These are phyloP conservation scores for Monarcha castaneiventris DNA, from an alignment of 2,113 vertebrate species.

Conservation along the genomic window DNA sequence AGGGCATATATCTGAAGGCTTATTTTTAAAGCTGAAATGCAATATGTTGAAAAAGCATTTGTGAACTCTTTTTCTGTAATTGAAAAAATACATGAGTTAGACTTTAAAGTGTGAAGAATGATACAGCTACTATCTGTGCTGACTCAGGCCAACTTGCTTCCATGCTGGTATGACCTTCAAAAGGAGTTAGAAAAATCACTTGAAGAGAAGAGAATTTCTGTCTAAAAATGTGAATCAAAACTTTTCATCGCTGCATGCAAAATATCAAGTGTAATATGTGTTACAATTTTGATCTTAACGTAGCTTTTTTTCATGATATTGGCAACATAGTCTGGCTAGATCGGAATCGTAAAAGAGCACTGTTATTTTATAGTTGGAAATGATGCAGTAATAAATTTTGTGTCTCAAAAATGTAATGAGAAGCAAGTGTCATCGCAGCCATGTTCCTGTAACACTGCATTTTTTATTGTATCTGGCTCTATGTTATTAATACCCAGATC, in stretches of 20 bases:
- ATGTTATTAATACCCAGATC: not conserved
- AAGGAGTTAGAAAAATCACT: constrained; percentile 51
- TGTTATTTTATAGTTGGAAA: not conserved
- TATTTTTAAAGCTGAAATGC: constrained; percentile 70
- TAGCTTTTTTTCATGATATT: not conserved
- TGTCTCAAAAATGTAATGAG: not conserved
- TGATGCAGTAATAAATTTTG: not conserved
- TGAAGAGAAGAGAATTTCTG: constrained; percentile 25
- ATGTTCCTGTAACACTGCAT: not conserved
- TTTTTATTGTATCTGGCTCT: not conserved
- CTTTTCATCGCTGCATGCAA: constrained; percentile 36
- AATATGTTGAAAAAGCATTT: constrained; percentile 66
- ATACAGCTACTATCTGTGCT: constrained; percentile 65
- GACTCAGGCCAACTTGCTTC: constrained; percentile 58
- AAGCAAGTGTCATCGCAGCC: not conserved
- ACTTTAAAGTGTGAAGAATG: constrained; percentile 58
- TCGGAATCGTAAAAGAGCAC: not conserved
- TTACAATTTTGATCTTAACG: not conserved
- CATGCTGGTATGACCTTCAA: constrained; percentile 64
- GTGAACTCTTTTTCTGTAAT: constrained; percentile 63
- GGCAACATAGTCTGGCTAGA: not conserved
- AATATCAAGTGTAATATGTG: not conserved
- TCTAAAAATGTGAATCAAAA: constrained; percentile 45
- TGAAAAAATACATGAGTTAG: constrained; percentile 53
- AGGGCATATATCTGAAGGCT: constrained; percentile 64